These are phyloP conservation scores for Lepidurus couesii DNA, from an alignment of 1,140 invertebrate genomes.

Conservation along the genomic window DNA sequence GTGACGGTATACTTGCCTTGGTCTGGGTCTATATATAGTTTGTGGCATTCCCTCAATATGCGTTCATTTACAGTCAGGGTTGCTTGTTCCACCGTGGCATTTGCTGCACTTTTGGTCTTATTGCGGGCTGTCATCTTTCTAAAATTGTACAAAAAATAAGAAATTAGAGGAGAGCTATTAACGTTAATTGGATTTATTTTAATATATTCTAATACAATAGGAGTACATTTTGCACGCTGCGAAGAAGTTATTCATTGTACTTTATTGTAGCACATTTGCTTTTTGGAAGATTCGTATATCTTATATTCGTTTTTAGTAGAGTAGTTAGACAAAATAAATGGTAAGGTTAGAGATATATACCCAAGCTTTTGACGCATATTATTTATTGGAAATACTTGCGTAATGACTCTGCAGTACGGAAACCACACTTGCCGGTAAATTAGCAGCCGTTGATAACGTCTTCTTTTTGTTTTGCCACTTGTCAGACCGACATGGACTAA, in stretches of 20 bases:
- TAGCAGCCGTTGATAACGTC: background rate
- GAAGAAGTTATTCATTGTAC: too few species aligned
- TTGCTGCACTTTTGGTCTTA: slow-evolving; percentile 14
- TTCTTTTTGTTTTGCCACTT: slow-evolving; percentile 13
- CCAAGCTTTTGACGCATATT: too few species aligned
- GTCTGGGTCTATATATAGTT: slow-evolving; percentile 52
- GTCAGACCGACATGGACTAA: slow-evolving; percentile 10
- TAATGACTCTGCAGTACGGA: background rate
- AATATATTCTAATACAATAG: too few species aligned
- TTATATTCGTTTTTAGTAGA: too few species aligned
- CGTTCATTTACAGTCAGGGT: slow-evolving; percentile 51
- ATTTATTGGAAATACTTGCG: too few species aligned
- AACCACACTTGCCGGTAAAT: background rate
- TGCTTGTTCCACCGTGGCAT: slow-evolving; percentile 45
- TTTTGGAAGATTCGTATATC: too few species aligned
- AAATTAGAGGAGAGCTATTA: background rate
- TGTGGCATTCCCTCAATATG: slow-evolving; percentile 54
- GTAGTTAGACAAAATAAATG: too few species aligned
- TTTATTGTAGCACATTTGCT: too few species aligned
- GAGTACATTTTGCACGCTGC: too few species aligned
- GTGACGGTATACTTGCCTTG: slow-evolving; percentile 45
- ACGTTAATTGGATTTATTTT: background rate
- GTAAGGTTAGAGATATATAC: too few species aligned
- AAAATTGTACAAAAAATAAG: background rate
- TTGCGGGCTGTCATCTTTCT: background rate